Conservation (phyloP, 1,140 invertebrate genomes). For the Drosophila oshimai region DNA sequence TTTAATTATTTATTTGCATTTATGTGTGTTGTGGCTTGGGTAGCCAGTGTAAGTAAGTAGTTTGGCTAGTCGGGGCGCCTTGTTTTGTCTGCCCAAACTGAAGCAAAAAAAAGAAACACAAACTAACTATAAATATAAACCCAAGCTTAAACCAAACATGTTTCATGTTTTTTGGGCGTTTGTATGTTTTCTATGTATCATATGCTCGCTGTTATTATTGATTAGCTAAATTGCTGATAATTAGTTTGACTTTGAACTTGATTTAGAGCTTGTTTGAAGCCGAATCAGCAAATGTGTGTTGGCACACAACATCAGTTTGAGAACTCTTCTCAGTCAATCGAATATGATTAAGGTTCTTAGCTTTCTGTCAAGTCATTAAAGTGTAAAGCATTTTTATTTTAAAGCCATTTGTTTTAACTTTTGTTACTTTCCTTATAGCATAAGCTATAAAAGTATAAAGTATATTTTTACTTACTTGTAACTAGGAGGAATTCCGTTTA, state of each 20-base stretch:
- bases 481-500: too few species aligned
- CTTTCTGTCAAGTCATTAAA: neutral
- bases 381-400: neutral
- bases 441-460: too few species aligned
- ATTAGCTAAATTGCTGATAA: constrained; percentile 74
- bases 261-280: constrained; percentile 69
- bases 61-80: constrained; percentile 30
- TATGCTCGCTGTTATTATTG: constrained; percentile 43
- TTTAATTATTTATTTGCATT: constrained; percentile 78
- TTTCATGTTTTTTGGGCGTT: constrained; percentile 50
- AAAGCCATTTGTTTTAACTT: neutral
- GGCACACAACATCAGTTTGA: neutral
- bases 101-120: neutral
- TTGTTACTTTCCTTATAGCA: too few species aligned
- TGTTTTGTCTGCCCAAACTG: constrained; percentile 18
- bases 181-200: constrained; percentile 3
- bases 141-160: constrained; percentile 39
- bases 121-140: neutral
- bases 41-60: constrained; percentile 52
- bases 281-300: constrained; percentile 30
- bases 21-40: constrained; percentile 20
- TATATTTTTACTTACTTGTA: too few species aligned
- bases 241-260: constrained; percentile 81
- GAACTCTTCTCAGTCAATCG: neutral
- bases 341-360: neutral